A percentile compares a stretch with the other conserved stretches of the same genome.
These are phyloP conservation scores for Heteromyza rotundicornis DNA, from an alignment of 2,888 invertebrate species.

Conservation along the genomic window DNA sequence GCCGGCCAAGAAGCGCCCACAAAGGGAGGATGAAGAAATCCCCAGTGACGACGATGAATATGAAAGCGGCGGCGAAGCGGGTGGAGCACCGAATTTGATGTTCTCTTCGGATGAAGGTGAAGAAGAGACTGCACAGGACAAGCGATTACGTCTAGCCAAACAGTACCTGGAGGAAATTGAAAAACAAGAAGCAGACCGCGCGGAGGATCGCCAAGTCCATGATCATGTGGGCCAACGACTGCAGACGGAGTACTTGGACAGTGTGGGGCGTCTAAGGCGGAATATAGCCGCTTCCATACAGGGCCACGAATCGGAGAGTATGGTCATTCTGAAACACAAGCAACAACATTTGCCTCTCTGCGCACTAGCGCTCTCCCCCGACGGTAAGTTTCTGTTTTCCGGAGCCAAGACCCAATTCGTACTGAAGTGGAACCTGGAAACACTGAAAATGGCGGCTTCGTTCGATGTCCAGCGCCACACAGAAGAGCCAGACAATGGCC, in stretches of 20 bases:
- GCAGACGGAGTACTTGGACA: conserved; percentile 84
- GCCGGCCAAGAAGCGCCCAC: conserved; percentile 52
- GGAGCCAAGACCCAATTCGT: conserved; percentile 89
- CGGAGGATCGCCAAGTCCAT: conserved; percentile 71
- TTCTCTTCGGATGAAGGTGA: conserved; percentile 57
- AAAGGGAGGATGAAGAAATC: conserved; percentile 68
- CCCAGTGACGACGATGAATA: conserved; percentile 73
- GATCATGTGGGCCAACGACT: conserved; percentile 70
- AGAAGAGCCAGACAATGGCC: conserved; percentile 46
- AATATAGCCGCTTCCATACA: conserved; percentile 73
- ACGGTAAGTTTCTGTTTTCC: conserved; percentile 76
- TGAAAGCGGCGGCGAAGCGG: conserved; percentile 64
- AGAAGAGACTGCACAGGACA: conserved; percentile 86
- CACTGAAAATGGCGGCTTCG: conserved; percentile 68
- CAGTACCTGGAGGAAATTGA: conserved; percentile 87
- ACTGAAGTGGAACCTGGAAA: conserved; percentile 81
- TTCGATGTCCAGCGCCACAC: conserved; percentile 63
- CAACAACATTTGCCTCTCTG: conserved; percentile 82
- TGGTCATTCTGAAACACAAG: conserved; percentile 71
- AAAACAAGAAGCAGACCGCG: conserved; percentile 76
- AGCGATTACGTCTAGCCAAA: conserved; percentile 87
- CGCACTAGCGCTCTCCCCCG: conserved; percentile 77
- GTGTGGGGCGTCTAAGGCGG: conserved; percentile 79
- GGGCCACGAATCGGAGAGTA: conserved; percentile 60
- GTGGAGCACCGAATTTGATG: conserved; percentile 32